Conservation (phyloP, 2,113 vertebrate species). For the Peucedramus taeniatus region DNA sequence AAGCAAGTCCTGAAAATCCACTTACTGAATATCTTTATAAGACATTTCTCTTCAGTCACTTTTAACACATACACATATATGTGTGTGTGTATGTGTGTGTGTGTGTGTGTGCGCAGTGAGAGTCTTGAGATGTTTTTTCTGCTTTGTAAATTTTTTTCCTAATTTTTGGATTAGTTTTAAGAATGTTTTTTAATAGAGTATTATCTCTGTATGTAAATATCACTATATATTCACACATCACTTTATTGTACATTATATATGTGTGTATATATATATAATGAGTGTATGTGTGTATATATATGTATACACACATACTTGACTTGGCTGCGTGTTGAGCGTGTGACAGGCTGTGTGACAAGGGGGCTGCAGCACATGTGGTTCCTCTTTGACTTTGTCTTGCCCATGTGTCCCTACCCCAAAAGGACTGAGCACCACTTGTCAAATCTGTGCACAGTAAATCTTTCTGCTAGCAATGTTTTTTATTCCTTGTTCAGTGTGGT, state of each 20-base stretch:
- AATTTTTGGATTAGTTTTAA: neutral
- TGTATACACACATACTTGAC: rapidly evolving
- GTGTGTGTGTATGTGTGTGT: neutral
- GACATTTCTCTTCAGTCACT: neutral
- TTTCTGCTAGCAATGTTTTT: neutral
- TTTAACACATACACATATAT: neutral
- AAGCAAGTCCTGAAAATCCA: neutral
- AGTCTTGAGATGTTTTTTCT: neutral
- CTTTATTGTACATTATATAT: neutral
- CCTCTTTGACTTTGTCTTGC: neutral
- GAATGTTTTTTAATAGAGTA: neutral
- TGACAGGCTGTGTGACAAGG: neutral
- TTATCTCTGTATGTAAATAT: neutral
- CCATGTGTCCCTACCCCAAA: neutral
- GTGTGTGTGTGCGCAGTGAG: no score
- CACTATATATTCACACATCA: neutral
- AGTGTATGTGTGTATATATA: neutral
- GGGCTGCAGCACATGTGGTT: neutral
- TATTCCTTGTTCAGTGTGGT: neutral
- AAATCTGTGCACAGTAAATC: neutral
- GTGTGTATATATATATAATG: no score
- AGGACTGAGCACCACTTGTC: neutral
- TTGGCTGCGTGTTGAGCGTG: rapidly evolving
- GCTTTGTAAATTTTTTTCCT: neutral
- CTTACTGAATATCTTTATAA: neutral